These are phyloP conservation scores for Philopotamus ludificatus DNA, from an alignment of 1,140 invertebrate species.

Conservation along the genomic window DNA sequence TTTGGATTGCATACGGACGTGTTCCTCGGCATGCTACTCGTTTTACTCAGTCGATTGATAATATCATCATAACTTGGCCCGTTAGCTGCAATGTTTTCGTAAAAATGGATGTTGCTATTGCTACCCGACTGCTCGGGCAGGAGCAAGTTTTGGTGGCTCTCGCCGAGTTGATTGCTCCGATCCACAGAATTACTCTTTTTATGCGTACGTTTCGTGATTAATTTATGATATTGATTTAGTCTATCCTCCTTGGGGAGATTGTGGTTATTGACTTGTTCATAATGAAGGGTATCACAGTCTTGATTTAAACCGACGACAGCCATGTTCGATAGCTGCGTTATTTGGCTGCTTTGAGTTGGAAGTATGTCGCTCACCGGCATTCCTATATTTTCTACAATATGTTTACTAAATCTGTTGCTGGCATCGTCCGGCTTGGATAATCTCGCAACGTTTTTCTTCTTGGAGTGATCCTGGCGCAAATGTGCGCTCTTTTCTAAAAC, in stretches of 20 bases:
- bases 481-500: conserved; percentile 55
- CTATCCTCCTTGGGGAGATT: conserved; percentile 49
- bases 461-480: conserved; percentile 50
- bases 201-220: conserved; percentile 47
- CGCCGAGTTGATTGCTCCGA: conserved; percentile 49
- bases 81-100: conserved; percentile 51
- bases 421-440: conserved; percentile 14
- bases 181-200: conserved; percentile 54
- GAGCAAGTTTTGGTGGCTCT: conserved; percentile 54
- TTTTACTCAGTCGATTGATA: conserved; percentile 43
- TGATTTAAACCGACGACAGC: conserved; percentile 32
- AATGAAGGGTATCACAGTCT: conserved; percentile 25
- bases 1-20: conserved; percentile 34
- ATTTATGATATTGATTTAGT: conserved; percentile 46
- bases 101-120: conserved; percentile 49
- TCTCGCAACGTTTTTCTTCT: conserved; percentile 44
- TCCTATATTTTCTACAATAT: conserved; percentile 33
- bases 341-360: conserved; percentile 45
- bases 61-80: conserved; percentile 43
- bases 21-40: conserved; percentile 52
- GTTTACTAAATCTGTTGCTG: conserved; percentile 37
- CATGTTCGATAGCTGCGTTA: conserved; percentile 28
- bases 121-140: conserved; percentile 46
- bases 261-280: conserved; percentile 31
- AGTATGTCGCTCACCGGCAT: conserved; percentile 48